phyloP scores from a whole-genome alignment of 2,888 invertebrate species.

The Opisthograptis luteolata region DNA sequence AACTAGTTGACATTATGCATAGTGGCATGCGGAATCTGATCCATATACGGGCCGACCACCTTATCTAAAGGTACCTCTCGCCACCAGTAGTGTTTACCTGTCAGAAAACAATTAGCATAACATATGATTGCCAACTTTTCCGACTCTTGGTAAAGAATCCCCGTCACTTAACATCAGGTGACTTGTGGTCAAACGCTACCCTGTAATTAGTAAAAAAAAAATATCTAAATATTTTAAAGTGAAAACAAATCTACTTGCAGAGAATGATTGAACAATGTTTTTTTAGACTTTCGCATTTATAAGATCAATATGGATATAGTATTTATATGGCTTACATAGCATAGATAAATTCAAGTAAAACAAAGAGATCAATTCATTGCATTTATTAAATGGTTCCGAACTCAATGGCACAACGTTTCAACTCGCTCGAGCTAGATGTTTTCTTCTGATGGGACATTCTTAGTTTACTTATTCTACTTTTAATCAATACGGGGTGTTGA shows the following conservation, averaged over 20 bases:
- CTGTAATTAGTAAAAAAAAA: too few species aligned
- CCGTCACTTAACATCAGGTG: too few species aligned
- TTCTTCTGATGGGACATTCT: conserved; percentile 51
- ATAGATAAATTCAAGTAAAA: conserved; percentile 4
- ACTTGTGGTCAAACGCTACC: too few species aligned
- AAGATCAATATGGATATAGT: too few species aligned
- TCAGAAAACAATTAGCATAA: conserved; percentile 15
- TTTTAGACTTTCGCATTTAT: too few species aligned
- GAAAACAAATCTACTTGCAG: too few species aligned
- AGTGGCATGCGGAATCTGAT: conserved; percentile 68
- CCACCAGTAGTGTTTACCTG: conserved; percentile 13
- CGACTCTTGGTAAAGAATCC: too few species aligned
- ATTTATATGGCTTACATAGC: too few species aligned
- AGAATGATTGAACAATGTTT: too few species aligned
- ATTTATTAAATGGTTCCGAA: conserved; percentile 54
- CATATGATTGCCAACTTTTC: not conserved
- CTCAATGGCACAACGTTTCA: conserved; percentile 56
- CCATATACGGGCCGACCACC: conserved; percentile 43
- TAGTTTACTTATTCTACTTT: conserved; percentile 49
- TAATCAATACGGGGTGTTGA: conserved; percentile 66
- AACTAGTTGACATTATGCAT: conserved; percentile 50
- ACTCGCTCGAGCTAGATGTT: conserved; percentile 49
- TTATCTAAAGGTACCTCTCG: not conserved
- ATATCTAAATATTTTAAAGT: too few species aligned
- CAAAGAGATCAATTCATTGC: conserved; percentile 45